A percentile compares a stretch with the other conserved stretches of the same genome.
phyloP scores from a whole-genome alignment of 2,113 vertebrate species.

The Paracanthobrama guichenoti region DNA sequence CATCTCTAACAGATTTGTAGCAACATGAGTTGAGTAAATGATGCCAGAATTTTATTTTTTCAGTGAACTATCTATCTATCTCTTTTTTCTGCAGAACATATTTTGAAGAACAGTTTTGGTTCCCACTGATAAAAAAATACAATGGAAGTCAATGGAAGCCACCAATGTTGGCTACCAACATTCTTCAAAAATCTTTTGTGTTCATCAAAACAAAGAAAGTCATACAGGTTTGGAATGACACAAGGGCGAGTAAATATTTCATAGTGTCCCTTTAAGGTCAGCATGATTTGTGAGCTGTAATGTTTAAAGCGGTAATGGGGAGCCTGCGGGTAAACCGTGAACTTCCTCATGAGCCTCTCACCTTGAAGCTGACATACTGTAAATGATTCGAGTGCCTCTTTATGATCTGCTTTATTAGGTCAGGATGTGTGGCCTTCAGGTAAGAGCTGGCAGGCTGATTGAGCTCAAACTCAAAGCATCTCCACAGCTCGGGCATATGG shows the following conservation, averaged over 20 bases:
- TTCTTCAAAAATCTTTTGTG: neutral
- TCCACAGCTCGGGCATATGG: slow-evolving; percentile 97
- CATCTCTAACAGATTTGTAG: too few relatives aligned
- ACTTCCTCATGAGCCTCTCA: slow-evolving; percentile 58
- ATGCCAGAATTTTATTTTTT: too few relatives aligned
- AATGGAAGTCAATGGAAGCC: neutral
- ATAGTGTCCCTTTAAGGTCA: neutral
- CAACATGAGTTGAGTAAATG: too few relatives aligned
- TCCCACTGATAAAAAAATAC: neutral
- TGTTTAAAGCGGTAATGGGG: too few relatives aligned
- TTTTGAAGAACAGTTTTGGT: neutral
- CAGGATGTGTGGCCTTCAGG: slow-evolving; percentile 93
- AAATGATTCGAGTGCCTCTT: slow-evolving; percentile 95
- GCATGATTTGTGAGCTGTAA: neutral
- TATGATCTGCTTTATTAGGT: slow-evolving; percentile 97
- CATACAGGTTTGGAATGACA: neutral
- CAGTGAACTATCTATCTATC: too few relatives aligned
- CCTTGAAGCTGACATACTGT: slow-evolving; percentile 98
- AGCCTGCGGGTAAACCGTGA: neutral
- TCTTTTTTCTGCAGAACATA: too few relatives aligned
- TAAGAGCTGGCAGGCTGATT: slow-evolving; percentile 94
- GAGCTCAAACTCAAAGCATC: slow-evolving; percentile 96
- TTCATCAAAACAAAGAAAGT: neutral
- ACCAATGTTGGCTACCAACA: neutral
- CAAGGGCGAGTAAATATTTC: neutral